Evolutionary conservation across 1,140 invertebrate species (phyloP), one percentile per base, ranked within the genome.

Genomic region (Papilio polytes): DNA sequence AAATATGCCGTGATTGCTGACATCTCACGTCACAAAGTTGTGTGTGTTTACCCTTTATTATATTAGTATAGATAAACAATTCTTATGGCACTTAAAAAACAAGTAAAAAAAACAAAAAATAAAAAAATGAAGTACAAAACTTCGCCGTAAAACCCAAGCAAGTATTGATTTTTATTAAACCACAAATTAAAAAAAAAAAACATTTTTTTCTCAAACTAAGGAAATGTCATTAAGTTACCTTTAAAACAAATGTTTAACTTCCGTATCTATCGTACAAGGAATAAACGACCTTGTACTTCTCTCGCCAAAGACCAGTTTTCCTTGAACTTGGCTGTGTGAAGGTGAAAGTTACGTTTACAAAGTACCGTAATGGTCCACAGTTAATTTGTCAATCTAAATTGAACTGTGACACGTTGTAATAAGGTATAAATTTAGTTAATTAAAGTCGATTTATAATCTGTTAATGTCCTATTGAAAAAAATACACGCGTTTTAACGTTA

Each of bases 251-350:
- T 20, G 13, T 79, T 78, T 79, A 59, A 46, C 78, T 46, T 79
- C 56, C 78, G 22, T 46, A 26, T 66, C 44, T 7, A 66, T 12
- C 22, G 36, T 72, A 12, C 78, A 73, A 48, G 72, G 78, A 15
- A 51, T 48, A 74, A 44, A 74, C 80, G 56, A 48, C 80, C 80
- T 51, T 56, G 44, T 51, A 76, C 46, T 22, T 80, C 53, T 41
- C n/a, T n/a, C 8, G 15, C 20, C 20, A 59, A 31, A 73, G 26
- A 70, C 51, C 26, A 80, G 70, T 80, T 70, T 48, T 82, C 81
- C 81, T 82, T 82, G 81, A 74, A 78, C 79, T 80, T 80, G 79
- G 13, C 66, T 26, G 13, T 26, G 1, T 22, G 70, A 74, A 80
- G 79, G 79, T 80, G 79, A 80, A 80, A 80, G 78, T 80, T 63